Evolutionary conservation across 2,888 invertebrate genomes (phyloP).

Genomic region (Petrolisthes manimaculis): DNA sequence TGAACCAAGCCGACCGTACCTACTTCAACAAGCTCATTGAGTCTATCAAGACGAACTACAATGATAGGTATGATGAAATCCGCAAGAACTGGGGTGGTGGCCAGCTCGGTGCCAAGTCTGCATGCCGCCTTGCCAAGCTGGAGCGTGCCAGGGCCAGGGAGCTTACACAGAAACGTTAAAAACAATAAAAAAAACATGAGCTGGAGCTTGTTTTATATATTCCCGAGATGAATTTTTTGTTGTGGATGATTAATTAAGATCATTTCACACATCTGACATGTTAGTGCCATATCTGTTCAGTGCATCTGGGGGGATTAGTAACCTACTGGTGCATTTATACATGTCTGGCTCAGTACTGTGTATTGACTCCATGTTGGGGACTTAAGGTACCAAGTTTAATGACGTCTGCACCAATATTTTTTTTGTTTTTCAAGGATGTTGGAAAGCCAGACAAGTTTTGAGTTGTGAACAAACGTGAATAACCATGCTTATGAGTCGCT

Average conservation of each 20-base stretch:
- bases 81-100: slow-evolving; percentile 99
- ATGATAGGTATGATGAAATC: slow-evolving; percentile 97
- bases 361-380: too few species aligned
- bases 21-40: slow-evolving; percentile 92
- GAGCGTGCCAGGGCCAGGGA: slow-evolving; percentile 98
- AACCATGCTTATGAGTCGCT: too few species aligned
- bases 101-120: slow-evolving; percentile 93
- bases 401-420: too few species aligned
- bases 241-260: neutral
- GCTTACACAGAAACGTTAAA: slow-evolving; percentile 70
- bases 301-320: too few species aligned
- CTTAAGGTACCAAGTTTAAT: too few species aligned
- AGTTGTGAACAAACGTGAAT: too few species aligned
- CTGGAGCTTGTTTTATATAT: neutral
- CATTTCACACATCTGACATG: too few species aligned
- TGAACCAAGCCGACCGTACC: slow-evolving; percentile 81
- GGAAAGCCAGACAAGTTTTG: too few species aligned
- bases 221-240: neutral
- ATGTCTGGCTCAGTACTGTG: too few species aligned
- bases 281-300: too few species aligned
- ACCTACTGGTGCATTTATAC: too few species aligned
- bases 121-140: slow-evolving; percentile 93
- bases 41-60: slow-evolving; percentile 97
- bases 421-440: too few species aligned
- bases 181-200: slow-evolving; percentile 17